Evolutionary conservation across 2,113 vertebrate species (phyloP).

Genomic region (Pedionomus torquatus): DNA sequence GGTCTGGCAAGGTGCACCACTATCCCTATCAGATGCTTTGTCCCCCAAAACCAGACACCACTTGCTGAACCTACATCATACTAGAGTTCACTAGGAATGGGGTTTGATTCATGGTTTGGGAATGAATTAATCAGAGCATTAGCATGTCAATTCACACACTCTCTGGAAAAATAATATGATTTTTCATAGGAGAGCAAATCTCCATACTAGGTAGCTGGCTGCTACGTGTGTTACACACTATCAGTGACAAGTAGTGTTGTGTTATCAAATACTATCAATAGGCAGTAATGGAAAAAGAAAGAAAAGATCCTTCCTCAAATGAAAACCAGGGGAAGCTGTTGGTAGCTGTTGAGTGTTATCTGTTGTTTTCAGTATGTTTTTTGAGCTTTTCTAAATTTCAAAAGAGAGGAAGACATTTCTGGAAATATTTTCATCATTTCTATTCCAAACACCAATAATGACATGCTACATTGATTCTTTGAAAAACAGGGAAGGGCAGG

Average conservation of each 20-base stretch:
- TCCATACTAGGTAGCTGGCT: neutral
- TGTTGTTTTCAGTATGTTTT: neutral
- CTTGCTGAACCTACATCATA: neutral
- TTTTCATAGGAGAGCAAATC: neutral
- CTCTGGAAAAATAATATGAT: neutral
- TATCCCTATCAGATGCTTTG: neutral
- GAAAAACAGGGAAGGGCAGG: neutral
- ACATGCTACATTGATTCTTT: neutral
- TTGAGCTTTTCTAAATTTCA: neutral
- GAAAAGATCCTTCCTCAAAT: neutral
- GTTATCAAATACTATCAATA: neutral
- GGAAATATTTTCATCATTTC: neutral
- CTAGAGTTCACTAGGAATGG: neutral
- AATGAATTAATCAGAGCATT: neutral
- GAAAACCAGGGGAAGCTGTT: neutral
- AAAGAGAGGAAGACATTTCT: neutral
- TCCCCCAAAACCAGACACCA: neutral
- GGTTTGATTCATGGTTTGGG: neutral
- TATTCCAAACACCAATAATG: neutral
- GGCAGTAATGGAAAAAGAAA: neutral
- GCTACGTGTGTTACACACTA: neutral
- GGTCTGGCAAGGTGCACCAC: neutral
- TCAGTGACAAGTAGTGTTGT: fast-evolving
- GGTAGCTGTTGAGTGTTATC: neutral
- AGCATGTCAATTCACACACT: neutral